Conservation (phyloP, 2,797 vertebrate genomes). For the Melanotaenia trifasciata region DNA sequence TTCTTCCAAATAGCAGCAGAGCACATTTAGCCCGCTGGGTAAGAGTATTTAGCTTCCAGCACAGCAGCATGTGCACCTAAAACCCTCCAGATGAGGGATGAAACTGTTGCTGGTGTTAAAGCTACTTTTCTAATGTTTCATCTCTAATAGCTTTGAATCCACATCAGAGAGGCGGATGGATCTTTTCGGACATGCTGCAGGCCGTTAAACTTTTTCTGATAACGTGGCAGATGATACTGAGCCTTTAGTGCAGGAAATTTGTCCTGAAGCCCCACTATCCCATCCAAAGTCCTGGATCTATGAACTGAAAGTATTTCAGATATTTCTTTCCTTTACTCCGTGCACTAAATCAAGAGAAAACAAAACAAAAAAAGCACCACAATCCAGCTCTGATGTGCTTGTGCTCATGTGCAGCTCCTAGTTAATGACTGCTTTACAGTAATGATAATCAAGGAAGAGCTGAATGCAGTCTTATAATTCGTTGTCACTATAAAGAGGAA, state of each 20-base stretch:
- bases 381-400: background rate
- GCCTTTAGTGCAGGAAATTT: background rate
- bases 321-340: background rate
- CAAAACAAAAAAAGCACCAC: background rate
- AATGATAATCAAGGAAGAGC: background rate
- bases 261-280: background rate
- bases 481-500: conserved; percentile 12
- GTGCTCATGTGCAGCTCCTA: background rate
- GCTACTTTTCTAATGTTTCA: background rate
- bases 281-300: background rate
- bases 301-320: background rate
- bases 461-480: background rate
- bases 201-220: background rate
- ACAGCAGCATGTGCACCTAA: background rate
- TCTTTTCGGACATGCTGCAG: background rate
- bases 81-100: conserved; percentile 1
- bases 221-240: background rate
- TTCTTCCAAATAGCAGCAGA: background rate
- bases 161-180: background rate
- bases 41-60: conserved; percentile 9
- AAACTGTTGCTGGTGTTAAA: background rate
- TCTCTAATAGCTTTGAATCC: background rate
- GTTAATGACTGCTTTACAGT: background rate
- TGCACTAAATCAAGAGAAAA: background rate
- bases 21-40: background rate